These are phyloP conservation scores for Hymenopus coronatus DNA, from an alignment of 2,888 invertebrate species.

Conservation along the genomic window DNA sequence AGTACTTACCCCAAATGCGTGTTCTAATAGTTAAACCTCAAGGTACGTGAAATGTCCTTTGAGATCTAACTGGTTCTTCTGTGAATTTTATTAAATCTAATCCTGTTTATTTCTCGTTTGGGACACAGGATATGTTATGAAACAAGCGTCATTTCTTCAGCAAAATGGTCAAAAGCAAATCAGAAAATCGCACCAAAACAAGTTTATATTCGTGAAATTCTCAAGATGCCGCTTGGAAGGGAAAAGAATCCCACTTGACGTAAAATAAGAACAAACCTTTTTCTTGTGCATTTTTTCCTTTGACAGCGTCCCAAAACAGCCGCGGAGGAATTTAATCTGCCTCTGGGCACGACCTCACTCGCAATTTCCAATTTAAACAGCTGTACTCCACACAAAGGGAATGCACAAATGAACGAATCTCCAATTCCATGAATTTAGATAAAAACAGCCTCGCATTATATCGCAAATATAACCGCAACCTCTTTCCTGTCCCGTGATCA, in stretches of 20 bases:
- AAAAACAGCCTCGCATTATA: neutral
- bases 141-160: neutral
- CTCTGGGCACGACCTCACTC: neutral
- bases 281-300: neutral
- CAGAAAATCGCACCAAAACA: neutral
- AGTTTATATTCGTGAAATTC: neutral
- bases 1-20: no score
- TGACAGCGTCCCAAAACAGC: neutral
- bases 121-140: neutral
- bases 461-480: neutral
- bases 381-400: neutral
- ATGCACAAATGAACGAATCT: neutral
- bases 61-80: no score
- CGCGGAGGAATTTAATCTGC: neutral
- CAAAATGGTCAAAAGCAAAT: neutral
- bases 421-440: neutral
- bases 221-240: neutral
- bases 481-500: no score
- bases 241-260: neutral
- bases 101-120: neutral
- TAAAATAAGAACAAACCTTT: neutral
- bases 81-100: no score
- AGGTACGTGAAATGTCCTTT: no score
- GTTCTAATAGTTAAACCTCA: no score
- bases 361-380: neutral